Evolutionary conservation across 2,797 vertebrate species (phyloP).

Genomic region (Sciurus vulgaris): DNA sequence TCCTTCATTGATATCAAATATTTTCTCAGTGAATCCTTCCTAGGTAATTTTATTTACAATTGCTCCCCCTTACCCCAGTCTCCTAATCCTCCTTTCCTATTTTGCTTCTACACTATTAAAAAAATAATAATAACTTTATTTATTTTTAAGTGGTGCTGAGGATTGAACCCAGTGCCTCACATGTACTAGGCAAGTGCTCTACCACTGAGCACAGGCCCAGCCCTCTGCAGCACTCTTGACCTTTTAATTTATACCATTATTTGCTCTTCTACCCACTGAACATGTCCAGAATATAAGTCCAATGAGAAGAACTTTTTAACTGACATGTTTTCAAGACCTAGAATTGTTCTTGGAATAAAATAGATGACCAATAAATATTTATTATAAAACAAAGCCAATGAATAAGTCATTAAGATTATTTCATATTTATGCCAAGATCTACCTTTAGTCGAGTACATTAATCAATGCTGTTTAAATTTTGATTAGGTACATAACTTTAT

Average conservation of each 20-base stretch:
- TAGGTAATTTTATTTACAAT: neutral
- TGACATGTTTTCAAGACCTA: neutral
- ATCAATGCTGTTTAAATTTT: conserved; percentile 64
- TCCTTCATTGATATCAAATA: neutral
- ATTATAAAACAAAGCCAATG: conserved; percentile 54
- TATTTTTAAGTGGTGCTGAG: too few species aligned
- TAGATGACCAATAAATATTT: conserved; percentile 67
- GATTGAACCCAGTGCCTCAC: too few species aligned
- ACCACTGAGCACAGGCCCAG: too few species aligned
- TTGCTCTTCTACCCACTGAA: neutral
- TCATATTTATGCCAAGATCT: conserved; percentile 40
- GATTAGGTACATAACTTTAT: conserved; percentile 56
- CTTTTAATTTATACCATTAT: neutral
- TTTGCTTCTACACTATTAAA: neutral
- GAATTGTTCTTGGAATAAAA: neutral
- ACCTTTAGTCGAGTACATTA: conserved; percentile 49
- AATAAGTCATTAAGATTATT: conserved; percentile 63
- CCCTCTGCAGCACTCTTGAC: neutral
- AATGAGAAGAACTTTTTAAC: neutral
- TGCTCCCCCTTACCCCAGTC: neutral
- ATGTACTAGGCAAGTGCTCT: too few species aligned
- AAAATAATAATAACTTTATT: too few species aligned
- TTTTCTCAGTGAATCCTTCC: neutral
- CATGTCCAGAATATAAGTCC: neutral
- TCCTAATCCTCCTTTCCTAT: neutral